These are phyloP conservation scores for Hypena proboscidalis DNA, from an alignment of 2,888 invertebrate species.

Conservation along the genomic window DNA sequence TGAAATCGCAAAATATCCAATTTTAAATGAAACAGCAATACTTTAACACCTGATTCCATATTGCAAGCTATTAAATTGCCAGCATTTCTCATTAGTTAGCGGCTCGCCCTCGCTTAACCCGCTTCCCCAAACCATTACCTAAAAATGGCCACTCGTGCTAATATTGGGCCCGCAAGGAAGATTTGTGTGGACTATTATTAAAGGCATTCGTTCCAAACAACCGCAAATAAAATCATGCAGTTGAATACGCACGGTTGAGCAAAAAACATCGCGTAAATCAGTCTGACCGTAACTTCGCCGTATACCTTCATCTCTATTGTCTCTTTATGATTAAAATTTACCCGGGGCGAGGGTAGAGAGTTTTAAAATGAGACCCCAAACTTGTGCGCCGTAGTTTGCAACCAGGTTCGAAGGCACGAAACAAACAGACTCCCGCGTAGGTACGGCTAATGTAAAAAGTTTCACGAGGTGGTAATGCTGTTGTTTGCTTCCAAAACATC, in stretches of 20 bases:
- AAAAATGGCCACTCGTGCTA: constrained; percentile 41
- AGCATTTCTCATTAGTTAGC: constrained; percentile 39
- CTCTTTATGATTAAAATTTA: constrained; percentile 79
- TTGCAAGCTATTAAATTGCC: constrained; percentile 38
- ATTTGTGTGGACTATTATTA: constrained; percentile 45
- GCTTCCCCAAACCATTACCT: constrained; percentile 38
- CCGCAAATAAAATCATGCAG: constrained; percentile 47
- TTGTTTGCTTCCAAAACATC: constrained; percentile 73
- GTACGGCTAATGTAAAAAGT: constrained; percentile 79
- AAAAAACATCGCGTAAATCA: constrained; percentile 65
- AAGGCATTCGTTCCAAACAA: constrained; percentile 43
- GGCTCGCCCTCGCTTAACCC: constrained; percentile 39
- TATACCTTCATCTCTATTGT: constrained; percentile 71
- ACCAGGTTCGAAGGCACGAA: constrained; percentile 69
- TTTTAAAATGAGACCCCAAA: constrained; percentile 77
- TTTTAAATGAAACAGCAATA: constrained; percentile 5
- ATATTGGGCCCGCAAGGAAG: constrained; percentile 33
- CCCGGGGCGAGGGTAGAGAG: constrained; percentile 58
- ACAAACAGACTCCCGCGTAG: constrained; percentile 67
- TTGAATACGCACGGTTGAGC: constrained; percentile 35
- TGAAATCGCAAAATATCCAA: constrained; percentile 8
- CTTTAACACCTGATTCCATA: constrained; percentile 37
- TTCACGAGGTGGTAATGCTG: constrained; percentile 62
- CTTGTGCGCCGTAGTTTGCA: constrained; percentile 68
- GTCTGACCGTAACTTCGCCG: constrained; percentile 59